Percentiles rank a stretch among this genome's conserved stretches.
These are phyloP conservation scores for Trachymyrmex cornetzi DNA, from an alignment of 1,140 invertebrate genomes.

Conservation along the genomic window DNA sequence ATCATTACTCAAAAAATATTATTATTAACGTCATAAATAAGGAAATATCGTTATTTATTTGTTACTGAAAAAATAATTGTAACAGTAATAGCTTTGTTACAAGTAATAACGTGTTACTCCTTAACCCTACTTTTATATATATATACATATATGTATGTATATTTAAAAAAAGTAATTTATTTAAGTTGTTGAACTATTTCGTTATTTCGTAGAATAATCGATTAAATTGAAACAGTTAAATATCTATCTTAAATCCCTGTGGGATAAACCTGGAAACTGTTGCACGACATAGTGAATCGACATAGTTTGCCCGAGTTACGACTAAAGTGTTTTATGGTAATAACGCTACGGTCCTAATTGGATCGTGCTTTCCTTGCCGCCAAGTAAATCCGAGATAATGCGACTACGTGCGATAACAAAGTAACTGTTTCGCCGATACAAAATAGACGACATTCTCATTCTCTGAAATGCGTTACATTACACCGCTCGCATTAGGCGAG, in stretches of 20 bases:
- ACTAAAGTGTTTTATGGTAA: conserved; percentile 59
- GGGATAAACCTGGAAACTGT: conserved; percentile 24
- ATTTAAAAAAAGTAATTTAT: conserved; percentile 4
- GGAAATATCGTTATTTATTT: no score
- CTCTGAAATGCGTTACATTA: conserved; percentile 1
- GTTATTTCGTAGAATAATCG: conserved; percentile 36
- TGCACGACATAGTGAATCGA: conserved; percentile 19
- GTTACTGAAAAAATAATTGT: no score
- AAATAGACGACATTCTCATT: not conserved
- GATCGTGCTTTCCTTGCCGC: conserved; percentile 33
- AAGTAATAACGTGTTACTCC: no score
- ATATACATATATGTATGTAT: no score
- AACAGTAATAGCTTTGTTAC: no score
- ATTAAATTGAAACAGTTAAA: conserved; percentile 15
- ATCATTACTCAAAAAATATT: no score
- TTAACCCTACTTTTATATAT: no score
- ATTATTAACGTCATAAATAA: no score
- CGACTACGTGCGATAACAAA: conserved; percentile 45
- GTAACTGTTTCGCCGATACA: conserved; percentile 46
- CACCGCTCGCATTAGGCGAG: conserved; percentile 45
- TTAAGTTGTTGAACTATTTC: not conserved
- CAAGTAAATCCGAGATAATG: conserved; percentile 57
- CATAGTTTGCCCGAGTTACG: conserved; percentile 53
- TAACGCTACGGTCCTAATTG: conserved; percentile 50
- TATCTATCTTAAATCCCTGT: conserved; percentile 26